Evolutionary conservation across 2,797 vertebrate genomes (phyloP).

Genomic region (Selene dorsalis): DNA sequence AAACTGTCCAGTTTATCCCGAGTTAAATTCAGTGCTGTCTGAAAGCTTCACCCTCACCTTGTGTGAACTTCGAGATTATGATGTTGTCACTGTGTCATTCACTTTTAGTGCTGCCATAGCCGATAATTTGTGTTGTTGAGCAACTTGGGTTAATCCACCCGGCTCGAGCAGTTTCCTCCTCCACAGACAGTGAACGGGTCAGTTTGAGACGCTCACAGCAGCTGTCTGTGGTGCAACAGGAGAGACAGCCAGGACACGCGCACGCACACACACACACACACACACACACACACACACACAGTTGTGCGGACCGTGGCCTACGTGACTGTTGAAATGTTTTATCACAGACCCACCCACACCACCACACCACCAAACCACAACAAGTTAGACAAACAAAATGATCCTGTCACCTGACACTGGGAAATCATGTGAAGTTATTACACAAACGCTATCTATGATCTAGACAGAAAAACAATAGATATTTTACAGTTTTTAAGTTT

Average conservation of each 20-base stretch:
- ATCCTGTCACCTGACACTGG: background rate
- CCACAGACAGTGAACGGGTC: background rate
- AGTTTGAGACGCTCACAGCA: background rate
- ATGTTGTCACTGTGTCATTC: background rate
- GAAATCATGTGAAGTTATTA: background rate
- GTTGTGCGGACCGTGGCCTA: conserved; percentile 7
- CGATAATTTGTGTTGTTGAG: background rate
- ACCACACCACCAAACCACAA: background rate
- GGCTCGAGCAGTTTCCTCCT: background rate
- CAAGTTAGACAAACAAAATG: background rate
- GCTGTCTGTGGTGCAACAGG: background rate
- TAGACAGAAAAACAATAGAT: too few relatives aligned
- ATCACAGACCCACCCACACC: background rate
- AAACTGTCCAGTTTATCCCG: background rate
- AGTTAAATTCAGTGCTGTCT: background rate
- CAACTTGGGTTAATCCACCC: background rate
- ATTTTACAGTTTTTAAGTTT: too few relatives aligned
- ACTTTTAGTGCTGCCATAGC: background rate
- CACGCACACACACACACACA: too few relatives aligned
- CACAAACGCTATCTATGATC: background rate
- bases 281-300: background rate
- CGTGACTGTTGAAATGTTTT: conserved; percentile 28
- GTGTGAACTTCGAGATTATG: background rate
- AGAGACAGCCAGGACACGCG: too few relatives aligned
- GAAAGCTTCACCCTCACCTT: background rate